Evolutionary conservation across 1,140 invertebrate species (phyloP).

Genomic region (Trichonephila inaurata): DNA sequence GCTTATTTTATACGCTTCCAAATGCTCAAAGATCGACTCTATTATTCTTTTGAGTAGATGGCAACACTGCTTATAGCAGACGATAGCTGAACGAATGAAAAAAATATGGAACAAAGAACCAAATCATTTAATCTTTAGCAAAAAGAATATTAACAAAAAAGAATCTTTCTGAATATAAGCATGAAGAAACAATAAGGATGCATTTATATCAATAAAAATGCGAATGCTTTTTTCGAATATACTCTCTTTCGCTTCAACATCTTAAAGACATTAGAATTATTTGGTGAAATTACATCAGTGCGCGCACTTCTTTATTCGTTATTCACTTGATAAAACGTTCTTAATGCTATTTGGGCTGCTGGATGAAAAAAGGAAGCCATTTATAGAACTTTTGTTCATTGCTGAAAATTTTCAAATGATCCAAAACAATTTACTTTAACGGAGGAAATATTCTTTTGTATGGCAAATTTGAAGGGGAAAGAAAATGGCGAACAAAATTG

Average conservation of each 20-base stretch:
- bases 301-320: background rate
- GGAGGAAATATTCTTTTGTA: too few relatives aligned
- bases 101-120: slow-evolving; percentile 32
- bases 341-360: too few relatives aligned
- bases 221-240: background rate
- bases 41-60: background rate
- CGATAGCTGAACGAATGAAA: background rate
- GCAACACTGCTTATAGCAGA: background rate
- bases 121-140: slow-evolving; percentile 36
- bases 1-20: background rate
- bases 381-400: too few relatives aligned
- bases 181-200: slow-evolving; percentile 18
- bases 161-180: slow-evolving; percentile 13
- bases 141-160: background rate
- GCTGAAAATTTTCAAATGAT: too few relatives aligned
- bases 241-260: background rate
- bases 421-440: too few relatives aligned
- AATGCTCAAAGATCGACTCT: background rate
- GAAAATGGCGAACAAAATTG: too few relatives aligned
- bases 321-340: background rate
- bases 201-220: slow-evolving; percentile 54
- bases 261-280: slow-evolving; percentile 25
- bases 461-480: too few relatives aligned
- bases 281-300: background rate
- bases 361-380: too few relatives aligned